phyloP scores from a whole-genome alignment of 2,797 vertebrate genomes.

The Rhinogobio ventralis region DNA sequence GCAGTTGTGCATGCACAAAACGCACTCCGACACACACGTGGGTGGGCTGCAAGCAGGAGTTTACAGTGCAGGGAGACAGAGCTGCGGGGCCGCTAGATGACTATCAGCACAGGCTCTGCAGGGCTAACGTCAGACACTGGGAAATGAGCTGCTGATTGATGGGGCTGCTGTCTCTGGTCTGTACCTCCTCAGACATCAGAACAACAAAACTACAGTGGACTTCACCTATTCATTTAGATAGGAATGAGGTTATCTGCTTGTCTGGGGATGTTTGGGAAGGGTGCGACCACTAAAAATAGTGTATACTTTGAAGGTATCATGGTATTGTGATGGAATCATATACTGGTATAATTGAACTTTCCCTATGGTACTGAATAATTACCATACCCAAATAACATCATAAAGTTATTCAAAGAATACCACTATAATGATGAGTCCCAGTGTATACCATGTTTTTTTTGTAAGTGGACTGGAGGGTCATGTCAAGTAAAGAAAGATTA shows the following conservation, averaged over 20 bases:
- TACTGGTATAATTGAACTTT: neutral
- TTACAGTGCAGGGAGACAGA: constrained; percentile 80
- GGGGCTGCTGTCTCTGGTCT: constrained; percentile 62
- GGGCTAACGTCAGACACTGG: constrained; percentile 29
- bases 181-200: constrained; percentile 55
- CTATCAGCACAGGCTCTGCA: constrained; percentile 69
- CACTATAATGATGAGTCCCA: neutral
- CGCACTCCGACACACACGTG: constrained; percentile 59
- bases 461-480: neutral
- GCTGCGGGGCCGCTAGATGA: constrained; percentile 77
- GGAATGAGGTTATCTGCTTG: constrained; percentile 3
- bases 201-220: constrained; percentile 16
- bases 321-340: constrained; percentile 1
- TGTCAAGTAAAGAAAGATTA: constrained; percentile 1
- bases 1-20: constrained; percentile 66
- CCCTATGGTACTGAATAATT: neutral
- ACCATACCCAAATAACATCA: neutral
- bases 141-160: constrained; percentile 55
- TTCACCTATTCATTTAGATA: constrained; percentile 16
- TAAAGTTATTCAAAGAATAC: neutral
- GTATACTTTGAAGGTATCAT: neutral
- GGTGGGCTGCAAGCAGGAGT: constrained; percentile 79
- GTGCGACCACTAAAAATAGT: neutral
- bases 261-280: neutral
- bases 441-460: neutral